phyloP scores from a whole-genome alignment of 2,888 invertebrate species.

The Acanthacorydalis orientalis region DNA sequence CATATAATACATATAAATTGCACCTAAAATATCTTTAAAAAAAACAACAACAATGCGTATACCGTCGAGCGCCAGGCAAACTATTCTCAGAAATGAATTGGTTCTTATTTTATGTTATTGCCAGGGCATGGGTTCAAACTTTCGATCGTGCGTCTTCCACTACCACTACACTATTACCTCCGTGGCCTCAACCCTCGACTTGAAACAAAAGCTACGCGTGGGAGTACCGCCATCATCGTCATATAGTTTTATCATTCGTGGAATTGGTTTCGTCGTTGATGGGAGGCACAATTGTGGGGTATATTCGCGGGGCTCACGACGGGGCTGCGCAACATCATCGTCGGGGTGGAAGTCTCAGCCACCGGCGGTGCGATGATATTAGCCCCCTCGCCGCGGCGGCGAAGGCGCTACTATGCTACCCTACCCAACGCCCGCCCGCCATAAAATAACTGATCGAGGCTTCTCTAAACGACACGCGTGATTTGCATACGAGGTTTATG shows the following conservation, averaged over 20 bases:
- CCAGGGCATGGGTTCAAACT: constrained; percentile 7
- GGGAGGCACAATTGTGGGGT: background rate
- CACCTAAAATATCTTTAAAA: too few relatives aligned
- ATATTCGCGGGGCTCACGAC: background rate
- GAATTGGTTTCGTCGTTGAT: constrained; percentile 1
- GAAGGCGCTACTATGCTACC: too few relatives aligned
- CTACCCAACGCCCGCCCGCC: constrained; percentile 12
- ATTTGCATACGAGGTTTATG: constrained; percentile 24
- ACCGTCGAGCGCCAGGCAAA: too few relatives aligned
- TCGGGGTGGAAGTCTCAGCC: background rate
- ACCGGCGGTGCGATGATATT: constrained; percentile 15
- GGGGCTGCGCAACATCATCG: background rate
- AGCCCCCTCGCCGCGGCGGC: constrained; percentile 11
- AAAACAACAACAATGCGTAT: too few relatives aligned
- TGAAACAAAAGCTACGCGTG: constrained; percentile 8
- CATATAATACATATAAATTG: too few relatives aligned
- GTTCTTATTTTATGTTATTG: constrained; percentile 23
- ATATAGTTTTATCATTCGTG: background rate
- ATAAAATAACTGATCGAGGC: constrained; percentile 24
- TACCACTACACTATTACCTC: constrained; percentile 9
- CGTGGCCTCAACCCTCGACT: constrained; percentile 11
- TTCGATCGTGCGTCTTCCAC: constrained; percentile 17
- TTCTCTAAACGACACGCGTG: constrained; percentile 23
- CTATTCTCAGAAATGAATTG: constrained; percentile 21
- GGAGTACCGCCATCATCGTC: constrained; percentile 3